phyloP scores from a whole-genome alignment of 2,888 invertebrate genomes.

The Eupithecia exiguata region DNA sequence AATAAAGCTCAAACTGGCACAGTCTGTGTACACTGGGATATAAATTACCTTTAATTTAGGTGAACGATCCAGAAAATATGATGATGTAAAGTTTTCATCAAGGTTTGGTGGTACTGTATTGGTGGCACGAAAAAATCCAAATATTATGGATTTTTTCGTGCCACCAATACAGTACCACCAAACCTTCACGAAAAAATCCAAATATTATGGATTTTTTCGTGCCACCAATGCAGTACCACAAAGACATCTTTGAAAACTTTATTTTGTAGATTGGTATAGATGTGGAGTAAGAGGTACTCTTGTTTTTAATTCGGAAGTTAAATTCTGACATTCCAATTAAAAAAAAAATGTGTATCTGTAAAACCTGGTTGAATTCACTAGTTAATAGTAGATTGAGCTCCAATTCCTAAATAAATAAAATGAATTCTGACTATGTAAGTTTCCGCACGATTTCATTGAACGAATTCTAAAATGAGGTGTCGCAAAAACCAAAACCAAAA shows the following conservation, averaged over 20 bases:
- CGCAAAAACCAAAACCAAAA: too few species aligned
- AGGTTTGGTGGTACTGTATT: conserved; percentile 42
- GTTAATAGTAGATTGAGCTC: neutral
- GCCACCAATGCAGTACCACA: too few species aligned
- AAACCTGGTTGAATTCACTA: neutral
- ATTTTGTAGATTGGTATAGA: too few species aligned
- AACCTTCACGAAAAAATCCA: too few species aligned
- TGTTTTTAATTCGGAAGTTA: neutral
- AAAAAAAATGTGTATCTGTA: neutral
- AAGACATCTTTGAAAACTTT: neutral
- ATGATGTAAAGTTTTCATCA: conserved; percentile 79
- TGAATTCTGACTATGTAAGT: neutral
- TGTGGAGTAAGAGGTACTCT: neutral
- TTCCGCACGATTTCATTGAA: neutral
- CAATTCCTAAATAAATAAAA: neutral
- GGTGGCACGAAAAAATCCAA: neutral
- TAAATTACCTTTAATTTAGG: conserved; percentile 82
- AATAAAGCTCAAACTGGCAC: conserved; percentile 75
- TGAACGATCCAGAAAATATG: conserved; percentile 80
- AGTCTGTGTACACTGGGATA: conserved; percentile 74
- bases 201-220: too few species aligned
- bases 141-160: too few species aligned
- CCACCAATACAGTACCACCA: too few species aligned
- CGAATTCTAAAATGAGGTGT: neutral
- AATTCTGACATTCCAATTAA: neutral